phyloP scores from a whole-genome alignment of 2,888 invertebrate genomes.

The Dugesia japonica region DNA sequence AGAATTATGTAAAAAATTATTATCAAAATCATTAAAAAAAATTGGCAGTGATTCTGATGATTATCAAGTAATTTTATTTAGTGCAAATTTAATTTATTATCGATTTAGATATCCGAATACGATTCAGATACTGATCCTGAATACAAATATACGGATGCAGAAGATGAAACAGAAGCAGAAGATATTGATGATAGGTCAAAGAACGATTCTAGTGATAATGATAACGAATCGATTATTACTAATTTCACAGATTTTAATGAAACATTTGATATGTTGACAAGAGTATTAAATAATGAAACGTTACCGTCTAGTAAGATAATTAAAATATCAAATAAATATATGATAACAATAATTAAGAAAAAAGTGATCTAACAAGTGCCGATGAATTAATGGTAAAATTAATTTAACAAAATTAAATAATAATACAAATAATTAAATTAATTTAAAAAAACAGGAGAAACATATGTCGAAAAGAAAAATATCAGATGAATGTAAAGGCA shows the following conservation, averaged over 20 bases:
- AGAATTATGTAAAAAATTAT: no score
- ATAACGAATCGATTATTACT: not conserved
- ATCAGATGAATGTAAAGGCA: not conserved
- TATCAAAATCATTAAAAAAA: no score
- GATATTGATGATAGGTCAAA: not conserved
- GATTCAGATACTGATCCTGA: not conserved
- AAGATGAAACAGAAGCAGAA: not conserved
- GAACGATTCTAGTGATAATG: not conserved
- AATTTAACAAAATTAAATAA: no score
- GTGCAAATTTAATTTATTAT: no score
- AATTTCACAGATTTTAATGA: not conserved
- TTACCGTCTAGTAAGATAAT: not conserved
- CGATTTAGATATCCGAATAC: not conserved
- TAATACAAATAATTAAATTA: not conserved
- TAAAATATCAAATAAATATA: no score
- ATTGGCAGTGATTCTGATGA: no score
- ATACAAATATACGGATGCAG: not conserved
- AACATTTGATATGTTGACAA: not conserved
- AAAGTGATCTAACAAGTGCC: no score
- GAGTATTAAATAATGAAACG: not conserved
- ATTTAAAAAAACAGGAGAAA: not conserved
- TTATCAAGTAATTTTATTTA: no score
- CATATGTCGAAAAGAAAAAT: not conserved
- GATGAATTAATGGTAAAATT: no score
- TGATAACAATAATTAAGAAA: no score